These are phyloP conservation scores for Idaea biselata DNA, from an alignment of 2,888 invertebrate genomes.

Conservation along the genomic window DNA sequence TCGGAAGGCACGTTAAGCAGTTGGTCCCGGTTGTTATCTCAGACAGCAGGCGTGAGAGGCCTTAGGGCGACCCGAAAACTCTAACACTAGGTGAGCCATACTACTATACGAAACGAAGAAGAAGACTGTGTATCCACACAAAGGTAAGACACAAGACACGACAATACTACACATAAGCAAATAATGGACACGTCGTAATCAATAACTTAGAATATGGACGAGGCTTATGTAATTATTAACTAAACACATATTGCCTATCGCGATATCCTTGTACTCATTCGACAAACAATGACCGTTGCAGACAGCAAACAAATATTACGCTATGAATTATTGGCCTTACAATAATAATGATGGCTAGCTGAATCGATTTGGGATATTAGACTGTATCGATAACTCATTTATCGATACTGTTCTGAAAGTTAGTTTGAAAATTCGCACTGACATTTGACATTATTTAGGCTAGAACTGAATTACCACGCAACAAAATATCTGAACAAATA, in stretches of 20 bases:
- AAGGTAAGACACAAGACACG: slow-evolving; percentile 1
- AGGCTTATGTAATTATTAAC: slow-evolving; percentile 74
- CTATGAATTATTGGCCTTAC: slow-evolving; percentile 60
- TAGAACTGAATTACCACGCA: not conserved
- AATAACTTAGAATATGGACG: slow-evolving; percentile 53
- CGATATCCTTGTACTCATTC: slow-evolving; percentile 70
- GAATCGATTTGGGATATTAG: slow-evolving; percentile 25
- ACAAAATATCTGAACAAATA: not conserved
- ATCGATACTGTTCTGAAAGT: not conserved
- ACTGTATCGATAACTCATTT: slow-evolving; percentile 10
- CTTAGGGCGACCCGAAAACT: no score
- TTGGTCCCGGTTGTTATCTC: no score
- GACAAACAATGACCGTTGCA: slow-evolving; percentile 65
- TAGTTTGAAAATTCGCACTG: not conserved
- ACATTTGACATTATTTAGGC: not conserved
- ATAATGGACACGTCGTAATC: slow-evolving; percentile 56
- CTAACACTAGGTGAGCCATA: no score
- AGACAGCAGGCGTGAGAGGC: no score
- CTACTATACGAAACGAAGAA: no score
- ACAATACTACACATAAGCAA: slow-evolving; percentile 36
- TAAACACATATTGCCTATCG: slow-evolving; percentile 65
- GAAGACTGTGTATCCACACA: not conserved
- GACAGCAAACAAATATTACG: slow-evolving; percentile 69
- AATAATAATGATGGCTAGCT: slow-evolving; percentile 22
- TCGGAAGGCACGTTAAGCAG: no score